Conservation (phyloP, 1,140 invertebrate genomes). For the Trichonephila inaurata region DNA sequence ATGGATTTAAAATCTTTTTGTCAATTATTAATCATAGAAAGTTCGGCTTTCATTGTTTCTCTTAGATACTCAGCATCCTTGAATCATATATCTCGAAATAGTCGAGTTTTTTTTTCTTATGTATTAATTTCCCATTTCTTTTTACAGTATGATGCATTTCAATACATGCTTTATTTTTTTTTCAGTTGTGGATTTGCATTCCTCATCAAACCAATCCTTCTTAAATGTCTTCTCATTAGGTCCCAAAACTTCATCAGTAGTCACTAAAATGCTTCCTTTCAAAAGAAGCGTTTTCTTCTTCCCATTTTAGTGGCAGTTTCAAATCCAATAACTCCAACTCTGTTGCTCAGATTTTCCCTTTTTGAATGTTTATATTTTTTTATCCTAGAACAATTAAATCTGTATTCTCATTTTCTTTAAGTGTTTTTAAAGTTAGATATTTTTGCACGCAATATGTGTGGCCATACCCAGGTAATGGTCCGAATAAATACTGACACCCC, state of each 20-base stretch:
- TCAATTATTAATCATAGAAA: neutral
- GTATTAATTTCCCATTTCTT: neutral
- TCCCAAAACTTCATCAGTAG: neutral
- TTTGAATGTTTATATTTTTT: neutral
- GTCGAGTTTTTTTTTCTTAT: neutral
- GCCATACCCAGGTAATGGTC: neutral
- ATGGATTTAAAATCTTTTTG: too few species aligned
- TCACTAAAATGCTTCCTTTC: neutral
- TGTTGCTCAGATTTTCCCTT: neutral
- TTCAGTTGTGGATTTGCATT: neutral
- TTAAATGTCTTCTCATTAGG: neutral
- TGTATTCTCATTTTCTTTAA: neutral
- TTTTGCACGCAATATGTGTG: neutral
- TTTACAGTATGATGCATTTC: neutral
- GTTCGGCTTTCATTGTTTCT: neutral
- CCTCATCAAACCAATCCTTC: neutral
- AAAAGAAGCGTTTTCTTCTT: neutral
- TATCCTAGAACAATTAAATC: neutral
- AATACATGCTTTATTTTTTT: neutral
- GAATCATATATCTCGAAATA: neutral
- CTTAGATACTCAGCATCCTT: slow-evolving; percentile 8
- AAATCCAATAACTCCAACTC: neutral
- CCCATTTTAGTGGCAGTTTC: neutral
- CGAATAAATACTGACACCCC: neutral
- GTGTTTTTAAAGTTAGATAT: neutral